These are phyloP conservation scores for Lampropteryx suffumata DNA, from an alignment of 2,888 invertebrate genomes.

Conservation along the genomic window DNA sequence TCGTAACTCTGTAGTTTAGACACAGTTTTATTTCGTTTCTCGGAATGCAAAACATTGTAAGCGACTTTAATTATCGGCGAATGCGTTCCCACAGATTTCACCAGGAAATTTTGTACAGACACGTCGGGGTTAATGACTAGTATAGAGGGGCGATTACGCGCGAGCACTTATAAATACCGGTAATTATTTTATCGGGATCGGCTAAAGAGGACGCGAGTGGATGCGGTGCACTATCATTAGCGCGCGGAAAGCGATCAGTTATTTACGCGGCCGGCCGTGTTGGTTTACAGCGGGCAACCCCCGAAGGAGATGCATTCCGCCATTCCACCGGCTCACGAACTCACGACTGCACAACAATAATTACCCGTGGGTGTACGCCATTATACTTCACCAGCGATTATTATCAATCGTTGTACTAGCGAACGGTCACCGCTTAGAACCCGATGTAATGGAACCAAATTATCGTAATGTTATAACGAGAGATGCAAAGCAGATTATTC, in stretches of 20 bases:
- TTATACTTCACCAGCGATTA: constrained; percentile 82
- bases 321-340: constrained; percentile 79
- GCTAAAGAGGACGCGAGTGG: constrained; percentile 70
- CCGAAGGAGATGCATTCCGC: constrained; percentile 83
- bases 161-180: constrained; percentile 73
- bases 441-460: constrained; percentile 78
- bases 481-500: constrained; percentile 82
- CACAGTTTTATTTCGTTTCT: constrained; percentile 59
- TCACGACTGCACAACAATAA: constrained; percentile 83
- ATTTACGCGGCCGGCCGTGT: constrained; percentile 76
- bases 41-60: constrained; percentile 44
- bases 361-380: constrained; percentile 83
- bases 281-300: constrained; percentile 80
- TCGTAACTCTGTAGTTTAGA: constrained; percentile 61
- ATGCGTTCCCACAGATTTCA: constrained; percentile 59
- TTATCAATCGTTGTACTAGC: constrained; percentile 80
- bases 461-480: constrained; percentile 81
- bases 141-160: constrained; percentile 67
- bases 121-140: constrained; percentile 59
- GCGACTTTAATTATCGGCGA: constrained; percentile 54
- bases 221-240: constrained; percentile 77
- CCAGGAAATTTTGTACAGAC: constrained; percentile 58
- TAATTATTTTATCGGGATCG: constrained; percentile 78
- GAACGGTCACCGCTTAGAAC: constrained; percentile 79
- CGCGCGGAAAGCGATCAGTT: constrained; percentile 78